These are phyloP conservation scores for Mormyrus lacerda DNA, from an alignment of 2,113 vertebrate genomes.

Conservation along the genomic window DNA sequence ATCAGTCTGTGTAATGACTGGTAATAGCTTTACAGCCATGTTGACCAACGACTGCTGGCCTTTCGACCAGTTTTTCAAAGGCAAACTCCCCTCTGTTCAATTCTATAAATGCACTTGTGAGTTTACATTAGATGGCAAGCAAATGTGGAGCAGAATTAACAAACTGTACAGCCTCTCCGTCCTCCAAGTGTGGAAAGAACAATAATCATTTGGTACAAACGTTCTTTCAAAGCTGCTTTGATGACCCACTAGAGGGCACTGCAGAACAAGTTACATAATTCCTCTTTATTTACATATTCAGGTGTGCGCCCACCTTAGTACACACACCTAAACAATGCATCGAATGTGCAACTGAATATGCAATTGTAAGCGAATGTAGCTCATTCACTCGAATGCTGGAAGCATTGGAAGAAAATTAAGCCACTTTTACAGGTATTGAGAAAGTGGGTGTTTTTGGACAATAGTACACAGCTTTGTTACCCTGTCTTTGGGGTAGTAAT, in stretches of 20 bases:
- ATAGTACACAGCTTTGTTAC: neutral
- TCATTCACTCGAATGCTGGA: neutral
- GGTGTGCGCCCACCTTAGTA: neutral
- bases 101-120: neutral
- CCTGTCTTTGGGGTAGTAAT: neutral
- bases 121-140: neutral
- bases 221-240: neutral
- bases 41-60: conserved; percentile 54
- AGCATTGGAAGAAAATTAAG: neutral
- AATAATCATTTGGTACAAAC: neutral
- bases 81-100: neutral
- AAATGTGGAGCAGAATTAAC: neutral
- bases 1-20: conserved; percentile 67
- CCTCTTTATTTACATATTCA: neutral
- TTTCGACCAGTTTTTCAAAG: conserved; percentile 37
- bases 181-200: neutral
- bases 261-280: conserved; percentile 1
- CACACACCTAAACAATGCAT: neutral
- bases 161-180: neutral
- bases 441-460: neutral
- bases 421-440: neutral
- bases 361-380: neutral
- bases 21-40: conserved; percentile 67
- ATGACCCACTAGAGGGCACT: conserved; percentile 1
- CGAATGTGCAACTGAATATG: neutral